A percentile compares a stretch with the other conserved stretches of the same genome.
Evolutionary conservation across 2,113 vertebrate genomes (phyloP).

Genomic region (Sclerurus mexicanus): DNA sequence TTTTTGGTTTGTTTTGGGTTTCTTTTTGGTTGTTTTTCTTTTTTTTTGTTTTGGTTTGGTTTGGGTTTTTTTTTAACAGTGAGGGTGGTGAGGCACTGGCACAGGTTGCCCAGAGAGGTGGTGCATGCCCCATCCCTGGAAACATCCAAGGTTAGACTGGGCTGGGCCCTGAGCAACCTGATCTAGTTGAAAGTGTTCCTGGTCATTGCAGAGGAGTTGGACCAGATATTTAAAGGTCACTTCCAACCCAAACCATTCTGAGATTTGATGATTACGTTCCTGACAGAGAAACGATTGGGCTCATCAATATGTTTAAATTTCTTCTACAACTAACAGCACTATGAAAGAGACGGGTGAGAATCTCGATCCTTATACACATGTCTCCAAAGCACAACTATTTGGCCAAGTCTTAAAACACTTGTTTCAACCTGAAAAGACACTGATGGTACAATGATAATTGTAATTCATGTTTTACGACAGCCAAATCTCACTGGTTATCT

Average conservation of each 20-base stretch:
- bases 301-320: background rate
- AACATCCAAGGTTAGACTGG: background rate
- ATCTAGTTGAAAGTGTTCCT: background rate
- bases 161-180: background rate
- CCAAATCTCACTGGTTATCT: background rate
- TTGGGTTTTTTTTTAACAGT: background rate
- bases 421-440: background rate
- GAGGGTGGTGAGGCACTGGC: background rate
- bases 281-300: background rate
- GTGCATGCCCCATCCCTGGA: background rate
- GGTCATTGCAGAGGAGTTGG: background rate
- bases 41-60: too few species aligned
- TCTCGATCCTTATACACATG: background rate
- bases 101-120: background rate
- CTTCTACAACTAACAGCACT: background rate
- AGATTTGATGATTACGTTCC: background rate
- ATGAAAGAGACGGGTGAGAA: background rate
- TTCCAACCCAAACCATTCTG: background rate
- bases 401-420: background rate
- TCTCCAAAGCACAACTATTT: background rate
- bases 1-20: background rate
- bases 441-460: background rate
- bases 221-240: background rate
- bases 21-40: background rate
- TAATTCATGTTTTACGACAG: background rate